Percentiles rank a stretch among this genome's conserved stretches.
Evolutionary conservation across 2,888 invertebrate species (phyloP).

Genomic region (Euphydryas editha): DNA sequence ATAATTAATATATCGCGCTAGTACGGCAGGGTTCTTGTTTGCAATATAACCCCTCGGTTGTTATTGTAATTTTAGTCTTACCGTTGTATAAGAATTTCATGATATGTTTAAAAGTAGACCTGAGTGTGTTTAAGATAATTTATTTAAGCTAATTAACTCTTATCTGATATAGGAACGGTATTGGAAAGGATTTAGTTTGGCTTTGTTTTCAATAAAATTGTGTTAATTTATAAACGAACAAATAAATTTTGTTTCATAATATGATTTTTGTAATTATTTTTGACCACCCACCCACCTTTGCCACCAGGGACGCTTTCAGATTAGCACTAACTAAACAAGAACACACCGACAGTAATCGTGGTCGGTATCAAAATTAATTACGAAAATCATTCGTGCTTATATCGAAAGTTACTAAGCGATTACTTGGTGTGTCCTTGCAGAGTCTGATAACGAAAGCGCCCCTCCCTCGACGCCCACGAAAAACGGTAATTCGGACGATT

Average conservation of each 20-base stretch:
- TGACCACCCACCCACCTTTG: slow-evolving; percentile 73
- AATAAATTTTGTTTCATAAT: slow-evolving; percentile 81
- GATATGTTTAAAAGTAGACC: slow-evolving; percentile 66
- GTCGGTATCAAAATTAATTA: slow-evolving; percentile 80
- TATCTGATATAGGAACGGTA: slow-evolving; percentile 71
- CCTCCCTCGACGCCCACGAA: slow-evolving; percentile 85
- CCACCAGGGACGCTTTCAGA: slow-evolving; percentile 66
- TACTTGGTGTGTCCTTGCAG: slow-evolving; percentile 88
- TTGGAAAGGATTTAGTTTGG: slow-evolving; percentile 71
- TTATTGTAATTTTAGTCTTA: slow-evolving; percentile 79
- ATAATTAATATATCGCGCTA: slow-evolving; percentile 20
- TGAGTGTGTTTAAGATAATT: slow-evolving; percentile 70
- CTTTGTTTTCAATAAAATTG: slow-evolving; percentile 81
- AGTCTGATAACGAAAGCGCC: slow-evolving; percentile 90
- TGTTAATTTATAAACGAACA: slow-evolving; percentile 81
- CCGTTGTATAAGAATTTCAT: slow-evolving; percentile 73
- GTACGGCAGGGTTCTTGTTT: slow-evolving; percentile 57
- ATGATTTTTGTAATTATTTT: slow-evolving; percentile 84
- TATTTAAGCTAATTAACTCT: slow-evolving; percentile 73
- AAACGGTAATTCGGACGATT: slow-evolving; percentile 62
- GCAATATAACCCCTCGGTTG: slow-evolving; percentile 72
- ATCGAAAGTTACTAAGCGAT: slow-evolving; percentile 60
- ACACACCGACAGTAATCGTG: slow-evolving; percentile 69
- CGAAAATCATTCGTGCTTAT: slow-evolving; percentile 69
- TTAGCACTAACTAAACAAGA: slow-evolving; percentile 54